Percentiles rank a stretch among this genome's conserved stretches.
These are phyloP conservation scores for Eudasyphora cyanicolor DNA, from an alignment of 2,888 invertebrate species.

Conservation along the genomic window DNA sequence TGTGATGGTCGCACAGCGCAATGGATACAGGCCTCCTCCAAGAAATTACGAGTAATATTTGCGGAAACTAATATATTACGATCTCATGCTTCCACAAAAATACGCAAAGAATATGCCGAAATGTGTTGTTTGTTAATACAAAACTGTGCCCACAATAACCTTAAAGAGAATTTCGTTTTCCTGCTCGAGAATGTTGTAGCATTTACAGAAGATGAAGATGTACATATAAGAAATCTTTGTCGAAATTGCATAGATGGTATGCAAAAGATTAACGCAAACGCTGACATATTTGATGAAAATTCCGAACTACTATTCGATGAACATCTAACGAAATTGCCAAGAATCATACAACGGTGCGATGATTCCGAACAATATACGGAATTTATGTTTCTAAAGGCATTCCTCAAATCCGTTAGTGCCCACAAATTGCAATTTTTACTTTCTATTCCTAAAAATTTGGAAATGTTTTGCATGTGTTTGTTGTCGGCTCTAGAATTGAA, in stretches of 20 bases:
- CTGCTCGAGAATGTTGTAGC: constrained; percentile 86
- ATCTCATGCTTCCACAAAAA: constrained; percentile 83
- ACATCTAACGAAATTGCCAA: constrained; percentile 83
- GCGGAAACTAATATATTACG: constrained; percentile 81
- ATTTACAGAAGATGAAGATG: constrained; percentile 85
- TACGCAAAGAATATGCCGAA: constrained; percentile 84
- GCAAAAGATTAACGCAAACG: constrained; percentile 68
- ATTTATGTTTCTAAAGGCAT: constrained; percentile 85
- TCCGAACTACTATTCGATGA: constrained; percentile 83
- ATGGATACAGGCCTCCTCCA: constrained; percentile 80
- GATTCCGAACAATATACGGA: constrained; percentile 83
- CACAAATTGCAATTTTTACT: constrained; percentile 83
- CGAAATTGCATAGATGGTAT: constrained; percentile 78
- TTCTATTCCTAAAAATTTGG: constrained; percentile 81
- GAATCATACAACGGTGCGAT: constrained; percentile 85
- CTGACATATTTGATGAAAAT: constrained; percentile 75
- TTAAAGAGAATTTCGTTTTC: constrained; percentile 83
- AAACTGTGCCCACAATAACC: constrained; percentile 84
- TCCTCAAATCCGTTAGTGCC: constrained; percentile 83
- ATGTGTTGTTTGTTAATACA: constrained; percentile 82
- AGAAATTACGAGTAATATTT: constrained; percentile 73
- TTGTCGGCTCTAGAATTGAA: constrained; percentile 82
- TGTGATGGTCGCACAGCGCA: constrained; percentile 72
- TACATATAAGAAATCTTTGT: constrained; percentile 81
- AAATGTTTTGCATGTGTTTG: constrained; percentile 82